Evolutionary conservation across 2,113 vertebrate genomes (phyloP), one percentile per base, ranked within the genome.

Genomic region (Indicator indicator): DNA sequence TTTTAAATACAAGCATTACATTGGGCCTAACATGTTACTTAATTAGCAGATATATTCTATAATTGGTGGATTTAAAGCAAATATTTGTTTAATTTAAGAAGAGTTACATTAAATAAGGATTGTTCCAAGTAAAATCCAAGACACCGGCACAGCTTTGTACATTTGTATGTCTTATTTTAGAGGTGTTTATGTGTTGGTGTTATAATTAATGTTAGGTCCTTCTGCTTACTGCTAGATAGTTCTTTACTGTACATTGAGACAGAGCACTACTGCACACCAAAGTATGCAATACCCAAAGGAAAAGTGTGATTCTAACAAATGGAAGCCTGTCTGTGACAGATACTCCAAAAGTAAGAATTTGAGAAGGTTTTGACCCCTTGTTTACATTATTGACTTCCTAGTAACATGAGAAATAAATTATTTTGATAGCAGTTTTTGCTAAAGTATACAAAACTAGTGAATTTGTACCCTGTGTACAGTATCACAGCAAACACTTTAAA

Each of bases 181-280:
- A 96, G 95, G 93, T 96, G 95, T 97, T 96, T 95, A 89, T 97
- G 97, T 97, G 95, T 97, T 97, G 97, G 95, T 97, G 95, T 98
- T 97, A 89, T 48, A 76, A 93, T 93, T 95, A 70, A 94, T 90
- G 82, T 95, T 96, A 97, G 96, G 54, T 90, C 88, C 96, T 96
- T 97, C 83, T 96, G 90, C 95, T 96, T 97, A 93, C 97, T 93
- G 89, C 95, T 97, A 95, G 96, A 96, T 95, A 94, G 83, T 96
- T 97, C 96, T 95, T 97, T 93, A 97, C 93, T 90, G 95, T 96
- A 97, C 97, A 97, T 97, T 97, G 97, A 98, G 97, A 97, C 97
- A 93, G 96, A 98, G 98, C 97, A 98, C 97, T 97, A 97, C 97
- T 98, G 97, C 98, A 97, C 98, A 98, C 98, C 98, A 98, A 98